Conservation (phyloP, 2,888 invertebrate species). For the Scaptomyza flava region DNA sequence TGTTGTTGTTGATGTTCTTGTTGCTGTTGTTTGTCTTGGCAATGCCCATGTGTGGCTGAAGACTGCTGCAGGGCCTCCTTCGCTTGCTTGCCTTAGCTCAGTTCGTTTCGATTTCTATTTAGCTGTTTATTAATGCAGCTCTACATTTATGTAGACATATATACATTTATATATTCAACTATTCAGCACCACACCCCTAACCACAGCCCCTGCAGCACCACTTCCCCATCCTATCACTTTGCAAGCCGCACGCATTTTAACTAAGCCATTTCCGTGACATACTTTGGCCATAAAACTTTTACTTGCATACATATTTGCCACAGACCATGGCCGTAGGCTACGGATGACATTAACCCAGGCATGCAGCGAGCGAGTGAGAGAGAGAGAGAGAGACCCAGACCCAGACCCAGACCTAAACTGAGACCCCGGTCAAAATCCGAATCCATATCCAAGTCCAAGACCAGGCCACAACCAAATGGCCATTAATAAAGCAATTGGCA, state of each 20-base stretch:
- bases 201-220: neutral
- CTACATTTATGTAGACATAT: slow-evolving; percentile 18
- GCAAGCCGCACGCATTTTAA: slow-evolving; percentile 68
- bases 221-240: neutral
- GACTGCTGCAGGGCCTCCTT: slow-evolving; percentile 52
- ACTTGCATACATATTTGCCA: slow-evolving; percentile 44
- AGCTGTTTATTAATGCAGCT: slow-evolving; percentile 70
- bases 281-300: slow-evolving; percentile 69
- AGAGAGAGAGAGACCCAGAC: too few relatives aligned
- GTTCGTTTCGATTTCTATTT: slow-evolving; percentile 78
- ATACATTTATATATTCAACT: slow-evolving; percentile 25
- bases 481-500: slow-evolving; percentile 66
- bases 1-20: slow-evolving; percentile 30
- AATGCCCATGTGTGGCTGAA: slow-evolving; percentile 54
- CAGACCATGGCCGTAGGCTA: slow-evolving; percentile 52
- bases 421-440: slow-evolving; percentile 10
- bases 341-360: slow-evolving; percentile 77
- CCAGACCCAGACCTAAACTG: slow-evolving; percentile 11
- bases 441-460: slow-evolving; percentile 13
- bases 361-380: slow-evolving; percentile 1
- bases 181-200: slow-evolving; percentile 40
- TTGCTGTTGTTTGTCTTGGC: slow-evolving; percentile 54
- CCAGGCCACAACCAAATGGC: slow-evolving; percentile 31
- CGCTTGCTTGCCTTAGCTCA: slow-evolving; percentile 15
- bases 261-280: slow-evolving; percentile 78